Percentiles rank a stretch among this genome's conserved stretches.
phyloP scores from a whole-genome alignment of 64 coral and sea anemone genomes.

The Porites australiensis region DNA sequence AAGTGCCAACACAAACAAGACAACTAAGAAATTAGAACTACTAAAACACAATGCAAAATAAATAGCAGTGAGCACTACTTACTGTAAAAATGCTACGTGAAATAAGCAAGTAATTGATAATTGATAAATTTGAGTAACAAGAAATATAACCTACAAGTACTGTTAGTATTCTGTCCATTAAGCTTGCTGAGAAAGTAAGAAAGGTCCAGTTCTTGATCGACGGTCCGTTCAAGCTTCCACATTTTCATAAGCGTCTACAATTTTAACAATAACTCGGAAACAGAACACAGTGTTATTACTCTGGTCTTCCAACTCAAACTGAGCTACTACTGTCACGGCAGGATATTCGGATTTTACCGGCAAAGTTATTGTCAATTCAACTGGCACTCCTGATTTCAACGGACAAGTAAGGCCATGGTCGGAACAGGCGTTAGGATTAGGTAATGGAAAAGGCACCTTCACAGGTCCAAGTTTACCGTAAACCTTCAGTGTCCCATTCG shows the following conservation, averaged over 20 bases:
- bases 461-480: neutral
- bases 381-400: neutral
- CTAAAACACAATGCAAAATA: too few species aligned
- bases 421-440: constrained; percentile 3
- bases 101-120: too few species aligned
- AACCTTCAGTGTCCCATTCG: neutral
- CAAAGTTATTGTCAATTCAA: neutral
- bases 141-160: too few species aligned
- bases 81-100: too few species aligned
- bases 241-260: neutral
- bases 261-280: neutral
- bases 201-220: too few species aligned
- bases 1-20: too few species aligned
- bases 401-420: constrained; percentile 31
- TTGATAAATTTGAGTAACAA: too few species aligned
- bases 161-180: too few species aligned
- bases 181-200: too few species aligned
- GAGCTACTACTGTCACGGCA: neutral
- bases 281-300: neutral
- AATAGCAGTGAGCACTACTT: too few species aligned
- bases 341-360: neutral
- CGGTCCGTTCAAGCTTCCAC: neutral
- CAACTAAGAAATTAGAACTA: too few species aligned
- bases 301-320: constrained; percentile 29
- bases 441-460: neutral